Conservation (phyloP, 2,888 invertebrate genomes). For the Crioceris asparagi region DNA sequence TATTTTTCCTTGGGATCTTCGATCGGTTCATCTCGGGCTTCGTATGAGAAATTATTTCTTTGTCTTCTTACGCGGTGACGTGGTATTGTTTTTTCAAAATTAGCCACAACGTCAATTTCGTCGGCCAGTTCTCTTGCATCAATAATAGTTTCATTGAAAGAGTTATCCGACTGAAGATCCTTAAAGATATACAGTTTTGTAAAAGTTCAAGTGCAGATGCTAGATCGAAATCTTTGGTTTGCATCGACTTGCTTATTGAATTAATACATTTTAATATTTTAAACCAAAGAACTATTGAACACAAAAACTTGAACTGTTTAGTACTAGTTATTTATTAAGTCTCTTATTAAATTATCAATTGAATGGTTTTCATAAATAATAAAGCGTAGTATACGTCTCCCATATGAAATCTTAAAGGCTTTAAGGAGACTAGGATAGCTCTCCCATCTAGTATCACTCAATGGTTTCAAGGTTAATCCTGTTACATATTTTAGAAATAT, state of each 20-base stretch:
- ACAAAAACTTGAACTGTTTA: not conserved
- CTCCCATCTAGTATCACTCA: slow-evolving; percentile 1
- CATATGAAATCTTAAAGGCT: not conserved
- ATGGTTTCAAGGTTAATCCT: not conserved
- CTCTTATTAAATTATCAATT: not conserved
- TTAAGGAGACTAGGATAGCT: not conserved
- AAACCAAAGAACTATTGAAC: not conserved
- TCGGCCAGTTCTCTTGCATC: slow-evolving; percentile 6
- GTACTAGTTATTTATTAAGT: too few relatives aligned
- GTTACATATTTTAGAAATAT: not conserved
- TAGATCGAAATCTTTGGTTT: not conserved
- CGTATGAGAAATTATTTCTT: slow-evolving; percentile 4
- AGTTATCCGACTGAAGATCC: not conserved
- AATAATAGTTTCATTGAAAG: slow-evolving; percentile 1
- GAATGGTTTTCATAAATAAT: not conserved
- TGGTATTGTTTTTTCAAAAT: slow-evolving; percentile 8
- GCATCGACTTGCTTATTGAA: too few relatives aligned
- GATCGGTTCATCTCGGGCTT: slow-evolving; percentile 2
- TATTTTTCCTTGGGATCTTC: slow-evolving; percentile 2
- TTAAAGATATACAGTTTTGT: not conserved
- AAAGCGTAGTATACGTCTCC: not conserved
- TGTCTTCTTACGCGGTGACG: slow-evolving; percentile 5
- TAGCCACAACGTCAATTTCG: slow-evolving; percentile 6
- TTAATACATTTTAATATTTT: not conserved
- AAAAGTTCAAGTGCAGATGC: not conserved